phyloP scores from a whole-genome alignment of 1,140 invertebrate genomes.

The Drosophila lini region DNA sequence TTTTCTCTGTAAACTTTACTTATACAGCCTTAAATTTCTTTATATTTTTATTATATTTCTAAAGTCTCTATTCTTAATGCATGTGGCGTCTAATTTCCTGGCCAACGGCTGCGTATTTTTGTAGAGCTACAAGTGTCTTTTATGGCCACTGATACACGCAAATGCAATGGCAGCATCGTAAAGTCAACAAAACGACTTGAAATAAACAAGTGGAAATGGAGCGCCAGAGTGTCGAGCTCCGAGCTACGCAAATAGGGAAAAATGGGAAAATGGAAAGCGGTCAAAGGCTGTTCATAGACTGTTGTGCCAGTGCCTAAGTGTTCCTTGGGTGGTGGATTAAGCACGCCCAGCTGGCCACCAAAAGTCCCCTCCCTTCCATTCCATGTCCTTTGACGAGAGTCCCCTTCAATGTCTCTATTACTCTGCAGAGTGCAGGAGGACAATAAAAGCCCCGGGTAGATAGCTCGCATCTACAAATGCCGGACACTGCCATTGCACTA shows the following conservation, averaged over 20 bases:
- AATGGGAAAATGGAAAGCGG: slow-evolving; percentile 11
- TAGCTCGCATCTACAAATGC: slow-evolving; percentile 9
- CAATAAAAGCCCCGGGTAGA: slow-evolving; percentile 25
- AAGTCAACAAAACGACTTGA: slow-evolving; percentile 42
- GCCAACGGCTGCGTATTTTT: slow-evolving; percentile 11
- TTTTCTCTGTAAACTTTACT: background rate
- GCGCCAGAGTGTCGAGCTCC: slow-evolving; percentile 22
- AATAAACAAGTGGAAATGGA: slow-evolving; percentile 37
- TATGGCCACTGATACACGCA: slow-evolving; percentile 22
- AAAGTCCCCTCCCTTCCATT: background rate
- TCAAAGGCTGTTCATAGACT: slow-evolving; percentile 32
- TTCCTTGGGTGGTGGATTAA: slow-evolving; percentile 14
- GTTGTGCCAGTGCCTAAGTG: slow-evolving; percentile 4
- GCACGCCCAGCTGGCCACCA: background rate
- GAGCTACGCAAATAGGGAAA: slow-evolving; percentile 20
- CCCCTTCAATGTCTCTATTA: slow-evolving; percentile 4
- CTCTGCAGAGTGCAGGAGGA: background rate
- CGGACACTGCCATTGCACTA: slow-evolving; percentile 46
- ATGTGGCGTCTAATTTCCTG: slow-evolving; percentile 22
- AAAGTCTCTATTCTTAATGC: slow-evolving; percentile 2
- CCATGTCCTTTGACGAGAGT: slow-evolving; percentile 8
- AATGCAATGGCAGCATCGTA: slow-evolving; percentile 44
- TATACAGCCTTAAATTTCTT: background rate
- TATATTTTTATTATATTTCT: slow-evolving; percentile 4
- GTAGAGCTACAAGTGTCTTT: slow-evolving; percentile 48